Percentiles rank a stretch among this genome's conserved stretches.
These are phyloP conservation scores for Anoura caudifer DNA, from an alignment of 2,113 vertebrate genomes.

Conservation along the genomic window DNA sequence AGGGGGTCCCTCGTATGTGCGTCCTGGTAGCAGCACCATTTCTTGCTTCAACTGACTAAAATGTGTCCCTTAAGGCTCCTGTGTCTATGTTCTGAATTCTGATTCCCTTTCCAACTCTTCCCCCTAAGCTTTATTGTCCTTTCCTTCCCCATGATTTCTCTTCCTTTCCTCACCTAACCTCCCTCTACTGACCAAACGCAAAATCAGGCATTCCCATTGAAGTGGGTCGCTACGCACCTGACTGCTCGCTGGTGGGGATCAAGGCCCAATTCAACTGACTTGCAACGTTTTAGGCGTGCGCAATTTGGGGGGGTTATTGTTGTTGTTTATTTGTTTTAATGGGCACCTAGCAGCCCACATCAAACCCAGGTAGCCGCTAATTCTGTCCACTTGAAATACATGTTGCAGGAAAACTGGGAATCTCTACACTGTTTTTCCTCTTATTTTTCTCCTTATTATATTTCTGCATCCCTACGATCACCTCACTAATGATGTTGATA, in stretches of 20 bases:
- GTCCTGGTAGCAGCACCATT: not conserved
- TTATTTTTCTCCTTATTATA: not conserved
- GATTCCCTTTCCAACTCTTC: not conserved
- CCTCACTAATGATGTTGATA: not conserved
- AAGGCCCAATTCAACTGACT: not conserved
- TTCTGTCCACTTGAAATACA: not conserved
- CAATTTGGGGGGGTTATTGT: not conserved
- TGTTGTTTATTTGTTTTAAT: not conserved
- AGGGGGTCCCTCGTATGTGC: not conserved
- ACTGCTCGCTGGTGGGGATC: not conserved
- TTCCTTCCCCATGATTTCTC: not conserved
- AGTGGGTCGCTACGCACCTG: not conserved
- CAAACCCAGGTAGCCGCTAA: not conserved
- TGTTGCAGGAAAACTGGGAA: not conserved
- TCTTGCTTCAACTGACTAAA: not conserved
- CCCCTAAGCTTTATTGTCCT: not conserved
- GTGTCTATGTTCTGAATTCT: not conserved
- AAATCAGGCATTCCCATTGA: not conserved
- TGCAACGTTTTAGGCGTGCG: not conserved
- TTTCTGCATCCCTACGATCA: not conserved
- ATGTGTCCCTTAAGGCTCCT: not conserved
- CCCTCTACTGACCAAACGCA: not conserved
- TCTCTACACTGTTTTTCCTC: not conserved
- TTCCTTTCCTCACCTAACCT: not conserved
- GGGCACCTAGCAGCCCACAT: not conserved